Evolutionary conservation across 2,797 vertebrate genomes (phyloP).

Genomic region (Coilia nasus): DNA sequence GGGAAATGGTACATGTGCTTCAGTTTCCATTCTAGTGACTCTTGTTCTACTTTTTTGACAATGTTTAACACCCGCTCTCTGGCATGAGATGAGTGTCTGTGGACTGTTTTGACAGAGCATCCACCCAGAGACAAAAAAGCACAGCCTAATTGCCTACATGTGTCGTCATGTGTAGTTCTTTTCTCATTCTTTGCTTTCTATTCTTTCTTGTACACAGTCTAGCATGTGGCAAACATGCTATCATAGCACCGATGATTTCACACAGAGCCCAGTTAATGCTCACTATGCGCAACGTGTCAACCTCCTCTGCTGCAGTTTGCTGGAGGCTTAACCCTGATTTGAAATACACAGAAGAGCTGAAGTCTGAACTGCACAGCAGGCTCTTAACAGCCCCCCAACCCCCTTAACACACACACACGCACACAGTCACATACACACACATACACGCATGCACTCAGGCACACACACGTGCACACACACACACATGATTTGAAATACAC

Average conservation of each 20-base stretch:
- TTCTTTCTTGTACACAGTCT: background rate
- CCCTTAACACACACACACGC: no score
- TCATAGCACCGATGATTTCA: background rate
- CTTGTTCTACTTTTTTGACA: no score
- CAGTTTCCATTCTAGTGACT: no score
- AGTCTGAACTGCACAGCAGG: background rate
- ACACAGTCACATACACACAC: no score
- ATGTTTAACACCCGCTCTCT: no score
- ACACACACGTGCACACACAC: no score
- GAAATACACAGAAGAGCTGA: background rate
- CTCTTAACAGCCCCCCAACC: background rate
- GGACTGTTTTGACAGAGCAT: no score
- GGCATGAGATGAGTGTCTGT: no score
- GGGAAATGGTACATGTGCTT: no score
- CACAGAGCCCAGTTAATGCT: background rate
- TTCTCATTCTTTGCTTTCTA: background rate
- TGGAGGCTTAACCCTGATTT: constrained; percentile 4
- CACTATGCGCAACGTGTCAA: background rate
- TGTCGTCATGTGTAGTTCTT: background rate
- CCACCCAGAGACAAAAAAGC: background rate
- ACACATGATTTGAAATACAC: background rate
- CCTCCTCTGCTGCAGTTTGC: background rate
- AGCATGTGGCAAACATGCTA: background rate
- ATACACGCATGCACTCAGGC: no score
- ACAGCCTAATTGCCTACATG: background rate